phyloP scores from a whole-genome alignment of 2,888 invertebrate genomes.

The Macrosoma leucophasiata region DNA sequence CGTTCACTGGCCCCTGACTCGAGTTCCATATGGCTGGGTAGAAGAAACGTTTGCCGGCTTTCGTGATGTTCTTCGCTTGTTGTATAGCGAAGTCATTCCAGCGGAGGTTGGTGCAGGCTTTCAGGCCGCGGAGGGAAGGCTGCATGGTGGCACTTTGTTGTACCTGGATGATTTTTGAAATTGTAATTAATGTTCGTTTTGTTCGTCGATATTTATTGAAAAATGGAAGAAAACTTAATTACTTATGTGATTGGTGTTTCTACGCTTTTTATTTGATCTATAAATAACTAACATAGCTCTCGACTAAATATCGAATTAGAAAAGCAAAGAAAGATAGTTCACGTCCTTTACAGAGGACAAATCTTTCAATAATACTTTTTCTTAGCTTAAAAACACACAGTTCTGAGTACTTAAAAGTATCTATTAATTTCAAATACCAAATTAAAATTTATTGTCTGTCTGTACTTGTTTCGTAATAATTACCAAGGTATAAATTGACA shows the following conservation, averaged over 20 bases:
- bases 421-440: too few relatives aligned
- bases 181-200: not conserved
- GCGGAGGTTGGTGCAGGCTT: slow-evolving; percentile 82
- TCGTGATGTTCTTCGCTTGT: slow-evolving; percentile 69
- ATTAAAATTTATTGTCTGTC: too few relatives aligned
- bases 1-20: slow-evolving; percentile 77
- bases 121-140: slow-evolving; percentile 80
- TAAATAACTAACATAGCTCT: not conserved
- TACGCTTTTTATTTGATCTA: too few relatives aligned
- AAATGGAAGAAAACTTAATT: too few relatives aligned
- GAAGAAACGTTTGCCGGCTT: slow-evolving; percentile 83
- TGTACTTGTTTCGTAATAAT: too few relatives aligned
- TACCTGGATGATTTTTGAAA: slow-evolving; percentile 54
- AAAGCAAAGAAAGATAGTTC: too few relatives aligned
- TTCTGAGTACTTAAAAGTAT: too few relatives aligned
- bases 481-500: too few relatives aligned
- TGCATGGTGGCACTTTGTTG: slow-evolving; percentile 83
- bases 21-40: slow-evolving; percentile 84
- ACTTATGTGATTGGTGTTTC: too few relatives aligned
- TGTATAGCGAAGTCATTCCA: slow-evolving; percentile 83
- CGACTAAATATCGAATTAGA: not conserved
- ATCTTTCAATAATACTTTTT: too few relatives aligned
- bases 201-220: not conserved
- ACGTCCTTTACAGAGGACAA: too few relatives aligned
- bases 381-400: too few relatives aligned